Evolutionary conservation across 1,140 invertebrate genomes (phyloP), one percentile per base, ranked within the genome.

Genomic region (Stegodyphus mimosarum): DNA sequence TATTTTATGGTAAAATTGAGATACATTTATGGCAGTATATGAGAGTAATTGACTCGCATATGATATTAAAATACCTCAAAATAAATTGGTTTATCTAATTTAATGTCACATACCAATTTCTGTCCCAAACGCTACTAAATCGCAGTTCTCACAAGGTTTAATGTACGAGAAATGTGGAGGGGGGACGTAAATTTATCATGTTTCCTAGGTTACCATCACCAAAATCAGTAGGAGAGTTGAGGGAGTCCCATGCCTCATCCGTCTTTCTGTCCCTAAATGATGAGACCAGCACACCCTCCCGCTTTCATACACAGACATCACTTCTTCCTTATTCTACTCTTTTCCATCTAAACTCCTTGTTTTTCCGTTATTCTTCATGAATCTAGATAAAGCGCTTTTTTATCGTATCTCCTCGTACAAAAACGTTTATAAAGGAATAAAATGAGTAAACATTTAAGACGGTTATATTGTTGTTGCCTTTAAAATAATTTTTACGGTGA

Each of bases 161-260:
- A 9, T 15, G 55, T 15, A 11, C 55, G 9, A 11, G 55, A 63
- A 71, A 50, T 55, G 64, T 13, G 49, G 52, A 17, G 69, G n/a
- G n/a, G 71, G 80, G 9, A n/a, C 10, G 48, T 50, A 67, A 83
- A 74, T 83, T 83, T 73, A 83, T 83, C 80, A 83, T 60, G 80
- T 74, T 83, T 64, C 80, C 80, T 51, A 74, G 71, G 80, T 74
- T 66, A 83, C 80, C 70, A 83, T 83, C 80, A 74, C 70, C 69
- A 53, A 83, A 83, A 83, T 83, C 80, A 73, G 70, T 49, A 67
- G 80, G 71, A 80, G 78, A 80, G 78, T 80, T 71, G 63, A 48
- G 78, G 78, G 78, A 80, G 13, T 80, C 78, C 78, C 78, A n/a
- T 49, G 55, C 48, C 80, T 74, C 80, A 83, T 83, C 80, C 80